Evolutionary conservation across 1,140 invertebrate genomes (phyloP), one percentile per base, ranked within the genome.

Genomic region (Pomacea maculata): DNA sequence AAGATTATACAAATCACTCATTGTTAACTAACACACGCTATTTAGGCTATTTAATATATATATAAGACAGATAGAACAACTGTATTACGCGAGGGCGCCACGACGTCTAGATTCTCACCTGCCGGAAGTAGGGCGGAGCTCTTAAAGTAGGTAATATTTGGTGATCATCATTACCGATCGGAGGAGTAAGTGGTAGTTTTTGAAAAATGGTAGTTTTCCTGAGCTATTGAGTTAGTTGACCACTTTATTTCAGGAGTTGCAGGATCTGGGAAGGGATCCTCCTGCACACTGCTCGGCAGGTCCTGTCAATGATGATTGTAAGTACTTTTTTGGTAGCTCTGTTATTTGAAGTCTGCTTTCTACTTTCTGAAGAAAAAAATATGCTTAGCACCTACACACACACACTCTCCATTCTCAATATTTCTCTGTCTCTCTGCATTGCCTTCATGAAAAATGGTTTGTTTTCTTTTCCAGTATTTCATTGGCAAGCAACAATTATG

Each of bases 201-300:
- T 67, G 3, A 3, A 34, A 45, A 8, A 17, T 67, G 34, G 12
- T 29, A 14, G 65, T 61, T 57, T 72, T 72, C 8, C n/a, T 45
- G 1, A 57, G 52, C 29, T 25, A 8, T 71, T 15, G 19, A 55
- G 54, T 29, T 45, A 1, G 64, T 11, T 15, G 19, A 74, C 64
- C 79, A 74, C 74, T 79, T 80, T 80, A 83, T 85, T 83, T 71
- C 81, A 91, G 89, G 89, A 91, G 83, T 85, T 91, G 77, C 88
- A 90, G 85, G 91, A 91, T 80, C 83, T 92, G 52, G 85, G 86
- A 70, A 86, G 87, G 83, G 91, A 92, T 80, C 91, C 91, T 80
- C 91, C 91, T 85, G 89, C 91, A 81, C 87, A 89, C 61, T 92
- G 91, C 80, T 91, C 90, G 84, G 91, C 91, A 74, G 91, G 91